phyloP scores from a whole-genome alignment of 2,888 invertebrate genomes.

The Dicycla oo region DNA sequence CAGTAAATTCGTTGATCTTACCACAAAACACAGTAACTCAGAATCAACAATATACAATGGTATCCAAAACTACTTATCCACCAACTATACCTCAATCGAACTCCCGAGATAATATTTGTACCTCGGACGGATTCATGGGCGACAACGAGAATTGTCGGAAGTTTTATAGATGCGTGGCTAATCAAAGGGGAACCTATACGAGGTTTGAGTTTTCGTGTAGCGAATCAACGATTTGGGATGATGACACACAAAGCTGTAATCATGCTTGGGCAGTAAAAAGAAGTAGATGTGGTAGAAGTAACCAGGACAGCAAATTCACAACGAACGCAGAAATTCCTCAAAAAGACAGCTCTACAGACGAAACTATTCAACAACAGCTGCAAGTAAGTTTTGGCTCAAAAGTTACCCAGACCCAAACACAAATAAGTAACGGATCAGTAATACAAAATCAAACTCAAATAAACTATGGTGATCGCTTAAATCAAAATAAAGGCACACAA shows the following conservation, averaged over 20 bases:
- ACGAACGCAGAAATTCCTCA: slow-evolving; percentile 26
- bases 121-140: slow-evolving; percentile 93
- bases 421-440: slow-evolving; percentile 71
- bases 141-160: slow-evolving; percentile 93
- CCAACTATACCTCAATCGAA: slow-evolving; percentile 30
- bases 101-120: slow-evolving; percentile 82
- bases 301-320: slow-evolving; percentile 43
- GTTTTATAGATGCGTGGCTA: slow-evolving; percentile 94
- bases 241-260: slow-evolving; percentile 93
- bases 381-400: slow-evolving; percentile 75
- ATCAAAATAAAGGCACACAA: slow-evolving; percentile 51
- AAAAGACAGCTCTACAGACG: slow-evolving; percentile 40
- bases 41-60: slow-evolving; percentile 16
- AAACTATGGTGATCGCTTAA: slow-evolving; percentile 68
- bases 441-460: slow-evolving; percentile 79
- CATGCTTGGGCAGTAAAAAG: slow-evolving; percentile 91
- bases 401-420: slow-evolving; percentile 74
- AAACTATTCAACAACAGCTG: slow-evolving; percentile 70
- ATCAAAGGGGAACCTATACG: slow-evolving; percentile 91
- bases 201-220: slow-evolving; percentile 94
- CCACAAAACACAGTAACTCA: slow-evolving; percentile 14
- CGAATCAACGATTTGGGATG: slow-evolving; percentile 95
- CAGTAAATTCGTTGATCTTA: slow-evolving; percentile 12
- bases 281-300: slow-evolving; percentile 78
- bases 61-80: slow-evolving; percentile 44